Evolutionary conservation across 2,113 vertebrate genomes (phyloP).

Genomic region (Pseudopodoces humilis): DNA sequence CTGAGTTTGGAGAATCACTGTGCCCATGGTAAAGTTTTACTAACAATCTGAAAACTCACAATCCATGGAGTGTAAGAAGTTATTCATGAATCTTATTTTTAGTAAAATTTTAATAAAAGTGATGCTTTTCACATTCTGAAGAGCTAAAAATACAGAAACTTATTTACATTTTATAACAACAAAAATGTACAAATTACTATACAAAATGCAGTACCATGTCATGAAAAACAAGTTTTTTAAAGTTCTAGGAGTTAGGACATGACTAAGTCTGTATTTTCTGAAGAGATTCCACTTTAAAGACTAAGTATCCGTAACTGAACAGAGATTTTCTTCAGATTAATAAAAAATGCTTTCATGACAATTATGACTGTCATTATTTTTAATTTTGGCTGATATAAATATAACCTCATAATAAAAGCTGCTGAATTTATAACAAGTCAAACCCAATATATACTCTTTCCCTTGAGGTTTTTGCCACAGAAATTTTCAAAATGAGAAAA

Average conservation of each 20-base stretch:
- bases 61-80: neutral
- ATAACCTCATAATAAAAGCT: neutral
- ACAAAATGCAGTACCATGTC: constrained; percentile 12
- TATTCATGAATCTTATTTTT: constrained; percentile 8
- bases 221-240: neutral
- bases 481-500: neutral
- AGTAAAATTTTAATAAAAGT: constrained; percentile 45
- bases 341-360: neutral
- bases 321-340: neutral
- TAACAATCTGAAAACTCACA: neutral
- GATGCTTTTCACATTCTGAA: constrained; percentile 32
- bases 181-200: constrained; percentile 21
- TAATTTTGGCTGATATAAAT: constrained; percentile 23
- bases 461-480: neutral
- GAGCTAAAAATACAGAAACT: constrained; percentile 20
- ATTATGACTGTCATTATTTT: neutral
- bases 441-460: neutral
- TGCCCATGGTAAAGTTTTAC: neutral
- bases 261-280: neutral
- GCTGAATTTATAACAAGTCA: neutral
- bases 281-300: neutral
- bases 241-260: neutral
- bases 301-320: neutral
- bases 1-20: neutral
- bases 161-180: constrained; percentile 48